phyloP scores from a whole-genome alignment of 1,140 invertebrate species.

The Trichoplusia ni region DNA sequence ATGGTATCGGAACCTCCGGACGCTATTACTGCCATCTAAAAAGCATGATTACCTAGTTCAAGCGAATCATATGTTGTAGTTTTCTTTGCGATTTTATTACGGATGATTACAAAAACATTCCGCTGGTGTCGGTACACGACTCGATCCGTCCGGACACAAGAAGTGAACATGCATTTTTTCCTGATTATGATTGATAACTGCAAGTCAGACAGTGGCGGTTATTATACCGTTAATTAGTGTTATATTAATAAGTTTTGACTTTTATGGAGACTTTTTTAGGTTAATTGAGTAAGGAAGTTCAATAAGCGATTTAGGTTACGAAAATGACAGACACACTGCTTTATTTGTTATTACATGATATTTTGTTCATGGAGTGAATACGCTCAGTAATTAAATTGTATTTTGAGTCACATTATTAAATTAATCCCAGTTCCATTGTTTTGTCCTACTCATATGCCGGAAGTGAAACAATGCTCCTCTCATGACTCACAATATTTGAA shows the following conservation, averaged over 20 bases:
- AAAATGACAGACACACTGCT: no score
- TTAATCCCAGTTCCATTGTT: not conserved
- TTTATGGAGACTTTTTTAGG: constrained; percentile 5
- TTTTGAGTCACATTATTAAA: no score
- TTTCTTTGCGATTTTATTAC: constrained; percentile 7
- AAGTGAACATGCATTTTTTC: constrained; percentile 1
- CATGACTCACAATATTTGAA: not conserved
- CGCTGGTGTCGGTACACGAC: not conserved
- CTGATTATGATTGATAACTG: constrained; percentile 47
- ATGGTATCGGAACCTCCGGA: no score
- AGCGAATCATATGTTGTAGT: constrained; percentile 24
- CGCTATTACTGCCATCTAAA: constrained; percentile 30
- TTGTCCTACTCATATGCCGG: not conserved
- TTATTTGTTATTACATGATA: not conserved
- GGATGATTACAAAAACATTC: not conserved
- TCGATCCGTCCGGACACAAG: no score
- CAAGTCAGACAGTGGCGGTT: constrained; percentile 9
- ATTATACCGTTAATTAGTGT: constrained; percentile 11
- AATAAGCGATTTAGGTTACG: not conserved
- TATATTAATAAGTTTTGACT: not conserved
- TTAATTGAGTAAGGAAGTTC: not conserved
- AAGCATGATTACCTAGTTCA: constrained; percentile 5
- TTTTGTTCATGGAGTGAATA: not conserved
- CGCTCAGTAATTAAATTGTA: not conserved
- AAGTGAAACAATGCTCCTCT: not conserved